phyloP scores from a whole-genome alignment of 2,797 vertebrate genomes.

The Hyperoplus immaculatus region DNA sequence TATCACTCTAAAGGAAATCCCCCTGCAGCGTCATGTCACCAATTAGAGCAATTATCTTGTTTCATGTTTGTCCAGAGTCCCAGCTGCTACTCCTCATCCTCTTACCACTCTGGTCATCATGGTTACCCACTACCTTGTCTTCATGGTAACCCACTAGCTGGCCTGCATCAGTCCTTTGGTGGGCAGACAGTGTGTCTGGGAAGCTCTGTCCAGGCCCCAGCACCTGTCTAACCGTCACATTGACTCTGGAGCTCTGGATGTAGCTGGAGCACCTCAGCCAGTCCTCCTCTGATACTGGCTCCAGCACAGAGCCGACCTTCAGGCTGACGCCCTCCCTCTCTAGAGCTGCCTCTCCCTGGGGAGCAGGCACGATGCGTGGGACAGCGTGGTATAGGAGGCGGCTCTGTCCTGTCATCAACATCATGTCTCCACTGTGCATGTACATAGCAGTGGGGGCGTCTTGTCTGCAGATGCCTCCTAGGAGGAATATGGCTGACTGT shows the following conservation, averaged over 20 bases:
- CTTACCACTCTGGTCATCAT: slow-evolving; percentile 32
- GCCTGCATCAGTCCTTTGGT: neutral
- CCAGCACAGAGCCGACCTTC: slow-evolving; percentile 50
- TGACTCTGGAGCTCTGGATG: slow-evolving; percentile 90
- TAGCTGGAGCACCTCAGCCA: slow-evolving; percentile 92
- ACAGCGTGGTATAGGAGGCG: slow-evolving; percentile 95
- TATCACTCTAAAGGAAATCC: neutral
- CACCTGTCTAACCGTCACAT: slow-evolving; percentile 95
- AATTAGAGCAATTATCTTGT: neutral
- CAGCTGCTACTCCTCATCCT: slow-evolving; percentile 51
- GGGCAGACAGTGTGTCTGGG: slow-evolving; percentile 50
- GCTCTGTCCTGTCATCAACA: slow-evolving; percentile 96
- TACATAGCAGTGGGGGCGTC: slow-evolving; percentile 92
- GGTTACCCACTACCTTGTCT: neutral
- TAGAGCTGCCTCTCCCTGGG: slow-evolving; percentile 74
- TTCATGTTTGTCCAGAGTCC: slow-evolving; percentile 44
- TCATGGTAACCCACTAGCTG: slow-evolving; percentile 10
- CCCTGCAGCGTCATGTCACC: neutral
- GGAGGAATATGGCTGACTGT: slow-evolving; percentile 93
- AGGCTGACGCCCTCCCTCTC: slow-evolving; percentile 15
- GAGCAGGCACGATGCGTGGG: slow-evolving; percentile 88
- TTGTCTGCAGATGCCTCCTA: slow-evolving; percentile 90
- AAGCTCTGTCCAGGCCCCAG: slow-evolving; percentile 88
- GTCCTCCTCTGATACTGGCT: slow-evolving; percentile 85
- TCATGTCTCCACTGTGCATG: slow-evolving; percentile 96